Evolutionary conservation across 2,113 vertebrate species (phyloP).

Genomic region (Eonycteris spelaea): DNA sequence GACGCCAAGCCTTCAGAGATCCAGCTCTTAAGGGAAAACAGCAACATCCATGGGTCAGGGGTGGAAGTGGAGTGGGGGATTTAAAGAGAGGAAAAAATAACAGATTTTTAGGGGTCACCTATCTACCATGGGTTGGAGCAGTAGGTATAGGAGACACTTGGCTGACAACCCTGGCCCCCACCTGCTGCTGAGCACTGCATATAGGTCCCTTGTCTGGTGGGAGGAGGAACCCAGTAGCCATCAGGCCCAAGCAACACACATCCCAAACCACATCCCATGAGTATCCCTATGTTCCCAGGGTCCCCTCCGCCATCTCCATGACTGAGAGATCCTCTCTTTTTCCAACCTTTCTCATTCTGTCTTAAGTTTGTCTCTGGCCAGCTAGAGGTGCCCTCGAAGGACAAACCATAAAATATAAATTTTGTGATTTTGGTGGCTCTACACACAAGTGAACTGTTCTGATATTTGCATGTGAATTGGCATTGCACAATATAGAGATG

Average conservation of each 20-base stretch:
- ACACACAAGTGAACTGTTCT: not conserved
- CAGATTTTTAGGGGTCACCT: not conserved
- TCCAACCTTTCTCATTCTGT: not conserved
- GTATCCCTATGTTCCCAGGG: not conserved
- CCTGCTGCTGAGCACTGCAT: not conserved
- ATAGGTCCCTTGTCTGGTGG: not conserved
- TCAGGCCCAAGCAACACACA: not conserved
- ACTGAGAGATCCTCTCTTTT: not conserved
- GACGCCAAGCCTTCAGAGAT: too few species aligned
- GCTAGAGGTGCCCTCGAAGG: not conserved
- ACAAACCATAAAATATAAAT: not conserved
- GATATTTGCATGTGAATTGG: not conserved
- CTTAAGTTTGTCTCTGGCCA: not conserved
- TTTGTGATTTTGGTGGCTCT: not conserved
- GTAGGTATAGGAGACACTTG: not conserved
- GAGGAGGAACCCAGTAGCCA: not conserved
- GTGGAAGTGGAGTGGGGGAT: too few species aligned
- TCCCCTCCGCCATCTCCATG: not conserved
- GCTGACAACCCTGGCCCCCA: accelerated
- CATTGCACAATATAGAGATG: conserved; percentile 13
- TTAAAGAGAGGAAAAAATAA: too few species aligned
- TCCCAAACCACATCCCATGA: not conserved
- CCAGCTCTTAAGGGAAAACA: too few species aligned
- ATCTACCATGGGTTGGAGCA: accelerated
- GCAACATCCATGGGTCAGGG: too few species aligned